phyloP scores from a whole-genome alignment of 2,888 invertebrate species.

The Tigriopus californicus region DNA sequence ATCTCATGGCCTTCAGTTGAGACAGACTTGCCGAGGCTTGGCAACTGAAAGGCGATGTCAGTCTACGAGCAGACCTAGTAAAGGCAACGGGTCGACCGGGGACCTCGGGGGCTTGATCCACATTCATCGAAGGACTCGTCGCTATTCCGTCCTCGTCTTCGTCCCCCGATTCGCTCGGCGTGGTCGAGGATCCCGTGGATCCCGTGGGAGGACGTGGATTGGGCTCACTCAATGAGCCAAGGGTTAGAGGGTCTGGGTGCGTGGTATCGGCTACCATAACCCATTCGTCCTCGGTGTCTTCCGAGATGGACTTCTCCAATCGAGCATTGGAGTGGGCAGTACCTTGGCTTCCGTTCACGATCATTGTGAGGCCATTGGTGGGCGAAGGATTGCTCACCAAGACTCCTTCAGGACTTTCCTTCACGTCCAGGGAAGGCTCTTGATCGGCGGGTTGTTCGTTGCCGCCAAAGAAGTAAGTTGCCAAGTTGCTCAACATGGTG shows the following conservation, averaged over 20 bases:
- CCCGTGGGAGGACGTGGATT: background rate
- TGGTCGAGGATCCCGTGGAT: background rate
- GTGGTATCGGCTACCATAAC: background rate
- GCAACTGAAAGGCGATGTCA: background rate
- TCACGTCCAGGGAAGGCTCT: background rate
- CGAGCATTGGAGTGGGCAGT: too few species aligned
- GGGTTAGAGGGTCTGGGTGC: background rate
- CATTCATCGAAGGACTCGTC: background rate
- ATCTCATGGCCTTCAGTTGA: background rate
- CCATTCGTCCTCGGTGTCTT: background rate
- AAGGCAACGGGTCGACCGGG: background rate
- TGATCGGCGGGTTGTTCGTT: background rate
- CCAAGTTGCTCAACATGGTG: background rate
- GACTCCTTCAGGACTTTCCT: background rate
- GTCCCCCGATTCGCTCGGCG: background rate
- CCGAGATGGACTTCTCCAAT: too few species aligned
- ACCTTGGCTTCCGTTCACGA: too few species aligned
- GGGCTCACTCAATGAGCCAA: background rate
- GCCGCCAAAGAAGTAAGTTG: background rate
- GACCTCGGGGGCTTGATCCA: background rate
- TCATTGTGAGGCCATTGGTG: too few species aligned
- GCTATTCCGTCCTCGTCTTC: background rate
- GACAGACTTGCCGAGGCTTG: background rate
- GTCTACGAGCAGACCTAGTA: background rate
- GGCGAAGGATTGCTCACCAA: too few species aligned